These are phyloP conservation scores for Anoplophora glabripennis DNA, from an alignment of 1,140 invertebrate genomes.

Conservation along the genomic window DNA sequence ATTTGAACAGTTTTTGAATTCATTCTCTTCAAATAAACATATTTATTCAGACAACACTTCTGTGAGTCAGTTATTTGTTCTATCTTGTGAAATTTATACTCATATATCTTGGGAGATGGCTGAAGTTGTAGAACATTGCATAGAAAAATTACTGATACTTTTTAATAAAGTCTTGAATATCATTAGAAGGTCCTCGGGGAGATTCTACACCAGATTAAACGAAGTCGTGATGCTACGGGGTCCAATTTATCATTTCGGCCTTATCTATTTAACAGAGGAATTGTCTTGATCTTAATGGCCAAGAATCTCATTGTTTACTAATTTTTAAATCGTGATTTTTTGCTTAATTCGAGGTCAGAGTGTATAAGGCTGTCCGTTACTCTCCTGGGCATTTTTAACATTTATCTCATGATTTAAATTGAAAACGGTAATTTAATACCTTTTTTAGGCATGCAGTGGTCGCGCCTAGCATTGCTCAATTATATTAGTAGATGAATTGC, in stretches of 20 bases:
- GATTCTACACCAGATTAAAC: not conserved
- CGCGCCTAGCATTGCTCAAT: constrained; percentile 5
- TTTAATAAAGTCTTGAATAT: constrained; percentile 1
- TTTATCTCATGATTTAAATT: constrained; percentile 8
- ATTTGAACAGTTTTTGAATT: too few species aligned
- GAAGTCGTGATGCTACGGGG: not conserved
- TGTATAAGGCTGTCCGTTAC: not conserved
- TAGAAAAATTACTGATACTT: too few species aligned
- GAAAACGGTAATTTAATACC: constrained; percentile 8
- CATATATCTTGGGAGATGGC: not conserved
- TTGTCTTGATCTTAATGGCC: constrained; percentile 2
- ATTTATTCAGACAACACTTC: too few species aligned
- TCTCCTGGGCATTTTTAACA: constrained; percentile 8
- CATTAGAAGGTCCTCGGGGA: not conserved
- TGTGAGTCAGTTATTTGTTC: too few species aligned
- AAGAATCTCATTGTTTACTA: constrained; percentile 7
- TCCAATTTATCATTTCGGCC: constrained; percentile 3
- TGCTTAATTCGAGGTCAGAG: not conserved
- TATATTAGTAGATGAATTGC: not conserved
- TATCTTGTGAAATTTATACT: not conserved
- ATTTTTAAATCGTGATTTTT: constrained; percentile 9
- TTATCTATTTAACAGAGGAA: not conserved
- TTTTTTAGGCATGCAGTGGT: not conserved
- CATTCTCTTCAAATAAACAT: too few species aligned
- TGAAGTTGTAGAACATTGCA: constrained; percentile 2